Evolutionary conservation across 2,113 vertebrate species (phyloP).

Genomic region (Hemiprocne comata): DNA sequence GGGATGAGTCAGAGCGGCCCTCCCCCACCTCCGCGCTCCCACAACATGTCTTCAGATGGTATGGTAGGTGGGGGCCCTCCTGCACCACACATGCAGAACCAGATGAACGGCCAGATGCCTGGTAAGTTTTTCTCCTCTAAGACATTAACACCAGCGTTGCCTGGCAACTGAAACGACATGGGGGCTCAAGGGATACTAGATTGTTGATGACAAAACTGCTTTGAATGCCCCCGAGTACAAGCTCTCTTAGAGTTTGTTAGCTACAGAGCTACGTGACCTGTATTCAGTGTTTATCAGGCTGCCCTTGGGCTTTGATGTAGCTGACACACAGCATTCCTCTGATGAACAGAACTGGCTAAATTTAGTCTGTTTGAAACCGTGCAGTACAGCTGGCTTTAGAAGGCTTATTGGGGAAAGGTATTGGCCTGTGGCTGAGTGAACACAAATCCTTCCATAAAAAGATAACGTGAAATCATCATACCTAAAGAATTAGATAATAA

Average conservation of each 20-base stretch:
- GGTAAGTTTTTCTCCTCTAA: slow-evolving; percentile 86
- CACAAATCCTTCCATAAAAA: slow-evolving; percentile 67
- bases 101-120: slow-evolving; percentile 99
- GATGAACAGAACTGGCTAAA: slow-evolving; percentile 85
- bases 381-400: slow-evolving; percentile 77
- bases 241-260: slow-evolving; percentile 85
- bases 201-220: slow-evolving; percentile 89
- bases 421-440: slow-evolving; percentile 67
- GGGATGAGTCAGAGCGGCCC: slow-evolving; percentile 94
- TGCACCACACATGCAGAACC: slow-evolving; percentile 96
- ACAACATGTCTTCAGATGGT: slow-evolving; percentile 94
- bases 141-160: slow-evolving; percentile 88
- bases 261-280: slow-evolving; percentile 87
- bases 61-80: slow-evolving; percentile 93
- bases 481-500: slow-evolving; percentile 38
- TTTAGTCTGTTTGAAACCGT: slow-evolving; percentile 83
- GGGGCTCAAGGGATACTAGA: slow-evolving; percentile 85
- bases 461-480: slow-evolving; percentile 22
- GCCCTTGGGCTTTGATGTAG: slow-evolving; percentile 84
- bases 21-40: slow-evolving; percentile 91
- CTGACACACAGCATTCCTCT: slow-evolving; percentile 84
- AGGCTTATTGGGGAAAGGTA: slow-evolving; percentile 70
- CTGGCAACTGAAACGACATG: slow-evolving; percentile 88
- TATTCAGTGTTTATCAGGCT: slow-evolving; percentile 85
- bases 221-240: slow-evolving; percentile 83